Conservation (phyloP, 2,797 vertebrate genomes). For the Pterois miles region DNA sequence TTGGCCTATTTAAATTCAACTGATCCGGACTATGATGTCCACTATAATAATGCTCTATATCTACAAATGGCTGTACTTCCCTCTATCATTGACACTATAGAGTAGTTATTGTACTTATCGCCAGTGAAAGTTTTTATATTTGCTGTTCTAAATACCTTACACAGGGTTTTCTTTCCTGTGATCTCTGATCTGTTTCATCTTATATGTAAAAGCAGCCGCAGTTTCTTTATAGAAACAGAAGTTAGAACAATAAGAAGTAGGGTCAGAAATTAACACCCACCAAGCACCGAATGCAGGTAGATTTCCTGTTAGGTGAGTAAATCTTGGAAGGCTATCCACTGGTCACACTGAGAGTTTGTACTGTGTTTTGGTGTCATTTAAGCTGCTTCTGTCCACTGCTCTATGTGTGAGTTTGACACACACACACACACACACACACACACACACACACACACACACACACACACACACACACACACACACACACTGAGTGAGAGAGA, state of each 20-base stretch:
- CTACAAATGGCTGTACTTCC: background rate
- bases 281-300: too few species aligned
- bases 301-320: too few species aligned
- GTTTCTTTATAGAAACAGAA: background rate
- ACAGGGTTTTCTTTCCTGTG: background rate
- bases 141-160: background rate
- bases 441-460: too few species aligned
- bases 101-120: background rate
- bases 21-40: background rate
- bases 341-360: too few species aligned
- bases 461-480: too few species aligned
- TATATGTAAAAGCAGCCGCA: background rate
- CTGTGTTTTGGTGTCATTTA: too few species aligned
- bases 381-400: too few species aligned
- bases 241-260: background rate
- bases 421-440: too few species aligned
- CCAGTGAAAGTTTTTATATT: background rate
- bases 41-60: background rate
- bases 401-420: too few species aligned
- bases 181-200: background rate
- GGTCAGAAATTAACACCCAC: too few species aligned
- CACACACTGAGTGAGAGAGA: too few species aligned
- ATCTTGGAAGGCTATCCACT: too few species aligned
- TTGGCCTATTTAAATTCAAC: background rate
- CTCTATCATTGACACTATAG: background rate